These are phyloP conservation scores for Myotis pilosus DNA, from an alignment of 2,797 vertebrate genomes.

Conservation along the genomic window DNA sequence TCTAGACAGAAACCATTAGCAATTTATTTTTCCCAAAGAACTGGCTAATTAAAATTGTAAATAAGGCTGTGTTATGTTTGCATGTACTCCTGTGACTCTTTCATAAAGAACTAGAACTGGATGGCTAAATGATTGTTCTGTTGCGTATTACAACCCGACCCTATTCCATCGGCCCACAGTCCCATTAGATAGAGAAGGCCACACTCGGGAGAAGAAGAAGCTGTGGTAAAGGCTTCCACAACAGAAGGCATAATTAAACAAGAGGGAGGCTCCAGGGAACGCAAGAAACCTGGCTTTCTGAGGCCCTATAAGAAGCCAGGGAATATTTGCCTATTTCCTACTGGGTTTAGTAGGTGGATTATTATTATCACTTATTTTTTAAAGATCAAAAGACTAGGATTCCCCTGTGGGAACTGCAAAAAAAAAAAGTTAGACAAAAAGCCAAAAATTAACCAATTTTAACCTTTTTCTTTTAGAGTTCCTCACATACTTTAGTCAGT, in stretches of 20 bases:
- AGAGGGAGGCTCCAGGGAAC: neutral
- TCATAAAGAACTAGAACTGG: neutral
- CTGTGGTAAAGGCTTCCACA: slow-evolving; percentile 35
- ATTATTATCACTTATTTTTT: neutral
- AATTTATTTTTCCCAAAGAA: slow-evolving; percentile 45
- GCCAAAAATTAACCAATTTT: slow-evolving; percentile 25
- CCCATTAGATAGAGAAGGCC: neutral
- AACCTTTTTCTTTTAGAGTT: slow-evolving; percentile 22
- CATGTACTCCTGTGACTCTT: neutral
- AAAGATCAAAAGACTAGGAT: neutral
- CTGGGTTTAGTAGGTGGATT: neutral
- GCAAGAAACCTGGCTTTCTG: slow-evolving; percentile 29
- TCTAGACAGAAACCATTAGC: slow-evolving; percentile 49
- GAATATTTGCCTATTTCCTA: slow-evolving; percentile 17
- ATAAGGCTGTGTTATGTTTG: slow-evolving; percentile 15
- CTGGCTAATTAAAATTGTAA: slow-evolving; percentile 68
- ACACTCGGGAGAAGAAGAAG: neutral
- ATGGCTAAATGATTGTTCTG: neutral
- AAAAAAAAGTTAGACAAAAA: slow-evolving; percentile 14
- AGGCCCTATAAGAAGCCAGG: neutral
- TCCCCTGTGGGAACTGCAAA: neutral
- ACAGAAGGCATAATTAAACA: slow-evolving; percentile 2
- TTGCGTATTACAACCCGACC: neutral
- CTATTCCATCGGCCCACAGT: neutral
- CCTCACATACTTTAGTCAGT: neutral